These are phyloP conservation scores for Berghia stephanieae DNA, from an alignment of 1,140 invertebrate species.

Conservation along the genomic window DNA sequence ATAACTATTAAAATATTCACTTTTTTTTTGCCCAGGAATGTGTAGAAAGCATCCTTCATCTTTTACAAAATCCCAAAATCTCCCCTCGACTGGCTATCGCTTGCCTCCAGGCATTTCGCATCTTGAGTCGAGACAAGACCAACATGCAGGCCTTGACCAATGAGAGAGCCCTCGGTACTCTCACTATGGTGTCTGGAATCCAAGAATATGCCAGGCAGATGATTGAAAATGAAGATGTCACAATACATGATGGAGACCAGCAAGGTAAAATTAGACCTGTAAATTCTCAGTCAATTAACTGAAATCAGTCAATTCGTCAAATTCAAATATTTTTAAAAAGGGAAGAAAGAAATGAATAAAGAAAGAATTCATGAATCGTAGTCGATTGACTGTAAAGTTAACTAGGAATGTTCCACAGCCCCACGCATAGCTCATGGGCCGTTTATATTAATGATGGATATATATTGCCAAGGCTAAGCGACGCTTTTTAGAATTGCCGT, in stretches of 20 bases:
- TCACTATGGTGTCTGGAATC: conserved; percentile 59
- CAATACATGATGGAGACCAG: conserved; percentile 51
- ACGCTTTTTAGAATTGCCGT: no score
- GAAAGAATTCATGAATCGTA: no score
- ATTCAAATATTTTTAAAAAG: no score
- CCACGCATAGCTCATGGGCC: no score
- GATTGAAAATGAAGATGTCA: conserved; percentile 47
- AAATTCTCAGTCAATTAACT: no score
- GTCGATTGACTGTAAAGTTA: no score
- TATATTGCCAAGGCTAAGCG: no score
- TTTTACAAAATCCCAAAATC: conserved; percentile 41
- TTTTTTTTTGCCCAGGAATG: conserved; percentile 51
- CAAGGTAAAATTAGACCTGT: conserved; percentile 41
- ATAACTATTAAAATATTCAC: not conserved
- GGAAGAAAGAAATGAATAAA: no score
- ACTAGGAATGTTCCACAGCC: no score
- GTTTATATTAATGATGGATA: no score
- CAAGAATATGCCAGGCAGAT: conserved; percentile 53
- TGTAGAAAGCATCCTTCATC: conserved; percentile 43
- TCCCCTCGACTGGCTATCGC: conserved; percentile 47
- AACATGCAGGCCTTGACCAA: conserved; percentile 55
- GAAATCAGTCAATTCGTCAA: no score
- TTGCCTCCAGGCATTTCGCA: conserved; percentile 59
- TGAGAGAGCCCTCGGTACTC: conserved; percentile 50
- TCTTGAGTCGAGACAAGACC: conserved; percentile 63